A percentile compares a stretch with the other conserved stretches of the same genome.
Evolutionary conservation across 2,113 vertebrate genomes (phyloP).

Genomic region (Otocyon megalotis): DNA sequence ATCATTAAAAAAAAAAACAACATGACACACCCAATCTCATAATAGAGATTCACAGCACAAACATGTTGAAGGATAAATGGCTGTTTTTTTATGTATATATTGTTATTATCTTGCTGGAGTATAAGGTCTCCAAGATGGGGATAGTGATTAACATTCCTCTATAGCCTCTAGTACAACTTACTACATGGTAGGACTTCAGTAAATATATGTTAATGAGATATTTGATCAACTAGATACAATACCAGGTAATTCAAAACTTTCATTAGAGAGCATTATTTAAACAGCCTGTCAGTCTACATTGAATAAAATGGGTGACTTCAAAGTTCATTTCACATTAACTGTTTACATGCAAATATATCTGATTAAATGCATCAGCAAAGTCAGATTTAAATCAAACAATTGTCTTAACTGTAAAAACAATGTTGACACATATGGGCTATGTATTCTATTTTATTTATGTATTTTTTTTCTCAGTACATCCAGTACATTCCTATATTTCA

Average conservation of each 20-base stretch:
- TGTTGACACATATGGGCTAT: background rate
- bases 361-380: background rate
- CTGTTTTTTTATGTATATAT: background rate
- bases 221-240: background rate
- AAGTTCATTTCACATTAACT: conserved; percentile 27
- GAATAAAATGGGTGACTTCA: background rate
- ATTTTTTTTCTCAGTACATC: background rate
- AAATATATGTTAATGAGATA: background rate
- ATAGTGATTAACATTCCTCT: background rate
- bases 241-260: background rate
- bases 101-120: background rate
- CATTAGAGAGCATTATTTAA: conserved; percentile 9
- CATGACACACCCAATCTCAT: background rate
- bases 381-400: conserved; percentile 19
- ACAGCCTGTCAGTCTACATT: background rate
- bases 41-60: background rate
- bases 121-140: background rate
- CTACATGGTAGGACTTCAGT: background rate
- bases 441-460: background rate
- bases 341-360: background rate
- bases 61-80: background rate
- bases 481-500: background rate
- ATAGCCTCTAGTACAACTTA: background rate
- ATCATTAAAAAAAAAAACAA: background rate
- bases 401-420: background rate